Percentiles rank a stretch among this genome's conserved stretches.
These are phyloP conservation scores for Rhadinocentrus ornatus DNA, from an alignment of 2,797 vertebrate species.

Conservation along the genomic window DNA sequence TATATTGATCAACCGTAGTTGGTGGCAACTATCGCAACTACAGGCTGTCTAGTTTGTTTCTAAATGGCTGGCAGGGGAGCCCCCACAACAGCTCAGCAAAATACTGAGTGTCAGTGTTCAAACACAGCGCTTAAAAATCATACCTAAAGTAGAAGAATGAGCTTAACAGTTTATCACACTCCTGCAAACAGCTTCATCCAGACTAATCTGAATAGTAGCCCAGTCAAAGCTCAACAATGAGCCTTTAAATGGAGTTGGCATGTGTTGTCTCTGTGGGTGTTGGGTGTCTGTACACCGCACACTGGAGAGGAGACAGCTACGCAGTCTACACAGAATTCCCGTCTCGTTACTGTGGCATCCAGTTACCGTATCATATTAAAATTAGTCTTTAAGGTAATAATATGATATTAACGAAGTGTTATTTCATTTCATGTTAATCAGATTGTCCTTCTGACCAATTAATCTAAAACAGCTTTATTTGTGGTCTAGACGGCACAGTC, in stretches of 20 bases:
- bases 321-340: constrained; percentile 7
- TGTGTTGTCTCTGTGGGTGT: constrained; percentile 33
- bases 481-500: neutral
- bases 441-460: constrained; percentile 35
- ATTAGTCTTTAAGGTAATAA: constrained; percentile 37
- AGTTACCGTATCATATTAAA: constrained; percentile 17
- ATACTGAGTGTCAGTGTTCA: constrained; percentile 23
- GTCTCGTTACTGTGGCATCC: constrained; percentile 49
- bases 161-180: constrained; percentile 62
- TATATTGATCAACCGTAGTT: constrained; percentile 40
- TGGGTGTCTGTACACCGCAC: constrained; percentile 23
- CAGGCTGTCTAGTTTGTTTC: constrained; percentile 43
- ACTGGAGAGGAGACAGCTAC: constrained; percentile 21
- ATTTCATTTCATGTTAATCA: constrained; percentile 32
- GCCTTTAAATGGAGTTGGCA: constrained; percentile 41
- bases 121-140: constrained; percentile 54
- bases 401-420: constrained; percentile 26
- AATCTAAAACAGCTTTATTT: constrained; percentile 26
- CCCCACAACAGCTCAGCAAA: constrained; percentile 45
- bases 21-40: constrained; percentile 34
- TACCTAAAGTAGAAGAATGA: constrained; percentile 62
- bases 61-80: constrained; percentile 32
- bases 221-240: constrained; percentile 6
- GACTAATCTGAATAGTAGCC: constrained; percentile 47
- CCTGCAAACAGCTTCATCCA: constrained; percentile 54